phyloP scores from a whole-genome alignment of 2,113 vertebrate species.

The Antechinus stuartii region DNA sequence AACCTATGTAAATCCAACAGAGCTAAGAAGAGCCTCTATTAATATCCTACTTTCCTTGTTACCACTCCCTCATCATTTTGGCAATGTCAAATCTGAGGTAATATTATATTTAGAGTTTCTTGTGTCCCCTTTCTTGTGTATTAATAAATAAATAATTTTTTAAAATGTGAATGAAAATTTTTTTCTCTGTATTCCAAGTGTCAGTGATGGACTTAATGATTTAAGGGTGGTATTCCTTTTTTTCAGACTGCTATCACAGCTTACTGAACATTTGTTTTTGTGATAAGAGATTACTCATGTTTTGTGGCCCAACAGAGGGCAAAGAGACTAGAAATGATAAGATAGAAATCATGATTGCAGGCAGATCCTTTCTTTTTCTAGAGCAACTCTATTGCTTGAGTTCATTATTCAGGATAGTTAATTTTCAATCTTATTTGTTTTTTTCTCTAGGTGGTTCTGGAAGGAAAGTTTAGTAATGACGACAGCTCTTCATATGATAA shows the following conservation, averaged over 20 bases:
- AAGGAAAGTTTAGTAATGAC: constrained; percentile 97
- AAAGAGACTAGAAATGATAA: not conserved
- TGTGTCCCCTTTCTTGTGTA: constrained; percentile 31
- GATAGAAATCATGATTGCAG: constrained; percentile 30
- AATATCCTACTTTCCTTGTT: constrained; percentile 95
- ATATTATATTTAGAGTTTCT: constrained; percentile 51
- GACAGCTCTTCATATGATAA: constrained; percentile 93
- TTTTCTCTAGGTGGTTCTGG: constrained; percentile 91
- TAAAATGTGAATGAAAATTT: constrained; percentile 32
- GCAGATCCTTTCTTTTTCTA: not conserved
- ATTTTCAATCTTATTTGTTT: constrained; percentile 64
- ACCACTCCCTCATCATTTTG: constrained; percentile 97
- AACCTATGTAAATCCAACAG: constrained; percentile 96
- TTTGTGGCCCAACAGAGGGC: not conserved
- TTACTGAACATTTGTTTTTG: constrained; percentile 22
- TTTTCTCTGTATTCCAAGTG: constrained; percentile 44
- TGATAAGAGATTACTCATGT: not conserved
- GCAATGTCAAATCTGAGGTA: constrained; percentile 97
- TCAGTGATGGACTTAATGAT: constrained; percentile 33
- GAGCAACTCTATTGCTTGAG: not conserved
- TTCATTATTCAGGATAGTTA: not conserved
- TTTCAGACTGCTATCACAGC: not conserved
- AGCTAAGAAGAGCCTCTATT: constrained; percentile 96
- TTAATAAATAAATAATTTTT: constrained; percentile 12
- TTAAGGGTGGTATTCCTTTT: constrained; percentile 48